Evolutionary conservation across 2,113 vertebrate genomes (phyloP), one percentile per base, ranked within the genome.

Genomic region (Psettodes erumei): DNA sequence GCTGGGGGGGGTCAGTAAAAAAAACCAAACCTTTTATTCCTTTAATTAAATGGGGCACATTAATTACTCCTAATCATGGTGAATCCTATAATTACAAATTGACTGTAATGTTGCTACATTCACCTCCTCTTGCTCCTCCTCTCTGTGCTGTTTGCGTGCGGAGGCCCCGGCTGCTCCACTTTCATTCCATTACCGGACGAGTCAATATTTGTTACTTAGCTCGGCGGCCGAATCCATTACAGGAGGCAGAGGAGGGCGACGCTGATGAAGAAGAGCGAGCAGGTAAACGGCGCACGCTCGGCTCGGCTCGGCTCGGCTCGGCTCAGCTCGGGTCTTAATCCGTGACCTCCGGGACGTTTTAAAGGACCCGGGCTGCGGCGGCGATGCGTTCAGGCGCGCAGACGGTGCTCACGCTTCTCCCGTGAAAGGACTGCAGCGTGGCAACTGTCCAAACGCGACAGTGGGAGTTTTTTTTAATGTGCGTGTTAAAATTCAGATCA

Each of bases 21-120:
- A 82, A 64, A 75, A 73, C 7, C 13, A 74, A 54, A 53, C 35
- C 51, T 59, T 62, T 69, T 71, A 75, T 77, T 66, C 35, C 65
- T 73, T 79, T 82, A 85, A 85, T 75, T 85, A 81, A 88, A 77
- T 23, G 6, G 23, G 53, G 66, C 11, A 18, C 66, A 75, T 75
- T 53, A 68, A 73, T 75, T 59, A 61, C 28, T 33, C 13, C 23
- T 81, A 68, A 81, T 67, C 60, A 3, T 62, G 37, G 25, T 25
- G 43, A 81, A 48, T 64, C 54, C 48, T 64, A 27, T 82, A 84
- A 84, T 84, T 84, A 79, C 71, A 75, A 74, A 59, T 12, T 30
- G 74, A 77, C 60, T 62, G 23, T 73, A 69, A 48, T 71, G 70
- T 43, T 66, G 27, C 33, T 51, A 56, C 38, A 21, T 51, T 25